Percentiles rank a stretch among this genome's conserved stretches.
Evolutionary conservation across 2,888 invertebrate genomes (phyloP).

Genomic region (Drosophila fungiperda): DNA sequence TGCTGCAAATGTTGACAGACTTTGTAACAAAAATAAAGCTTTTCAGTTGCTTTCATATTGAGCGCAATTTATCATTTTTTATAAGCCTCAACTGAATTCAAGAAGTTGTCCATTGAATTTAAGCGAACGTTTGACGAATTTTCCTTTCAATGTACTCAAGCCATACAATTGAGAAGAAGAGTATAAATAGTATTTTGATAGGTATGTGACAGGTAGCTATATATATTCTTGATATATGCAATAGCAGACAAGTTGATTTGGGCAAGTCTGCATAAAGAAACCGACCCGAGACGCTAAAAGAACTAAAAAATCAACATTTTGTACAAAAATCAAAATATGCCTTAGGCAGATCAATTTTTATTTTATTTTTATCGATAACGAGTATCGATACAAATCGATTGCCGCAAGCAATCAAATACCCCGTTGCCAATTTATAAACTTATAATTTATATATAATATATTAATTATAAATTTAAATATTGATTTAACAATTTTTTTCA

Average conservation of each 20-base stretch:
- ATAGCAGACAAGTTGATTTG: not conserved
- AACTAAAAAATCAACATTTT: not conserved
- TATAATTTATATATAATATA: not conserved
- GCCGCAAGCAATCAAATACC: not conserved
- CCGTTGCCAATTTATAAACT: not conserved
- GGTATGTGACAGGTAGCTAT: not conserved
- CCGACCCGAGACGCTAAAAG: not conserved
- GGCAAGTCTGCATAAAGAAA: too few relatives aligned
- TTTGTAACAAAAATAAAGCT: not conserved
- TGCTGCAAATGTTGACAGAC: constrained; percentile 2
- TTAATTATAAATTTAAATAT: not conserved
- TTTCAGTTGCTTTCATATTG: not conserved
- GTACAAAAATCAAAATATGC: not conserved
- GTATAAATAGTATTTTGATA: too few relatives aligned
- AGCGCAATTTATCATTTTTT: not conserved
- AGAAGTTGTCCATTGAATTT: constrained; percentile 1
- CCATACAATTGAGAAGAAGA: too few relatives aligned
- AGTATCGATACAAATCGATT: not conserved
- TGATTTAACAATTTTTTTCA: too few relatives aligned
- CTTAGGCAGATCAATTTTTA: not conserved
- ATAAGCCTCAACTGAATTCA: not conserved
- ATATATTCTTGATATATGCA: not conserved
- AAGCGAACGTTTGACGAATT: not conserved
- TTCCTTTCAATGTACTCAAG: not conserved
- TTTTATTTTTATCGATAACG: not conserved